These are phyloP conservation scores for Minunthozetes semirufus DNA, from an alignment of 2,888 invertebrate genomes.

Conservation along the genomic window DNA sequence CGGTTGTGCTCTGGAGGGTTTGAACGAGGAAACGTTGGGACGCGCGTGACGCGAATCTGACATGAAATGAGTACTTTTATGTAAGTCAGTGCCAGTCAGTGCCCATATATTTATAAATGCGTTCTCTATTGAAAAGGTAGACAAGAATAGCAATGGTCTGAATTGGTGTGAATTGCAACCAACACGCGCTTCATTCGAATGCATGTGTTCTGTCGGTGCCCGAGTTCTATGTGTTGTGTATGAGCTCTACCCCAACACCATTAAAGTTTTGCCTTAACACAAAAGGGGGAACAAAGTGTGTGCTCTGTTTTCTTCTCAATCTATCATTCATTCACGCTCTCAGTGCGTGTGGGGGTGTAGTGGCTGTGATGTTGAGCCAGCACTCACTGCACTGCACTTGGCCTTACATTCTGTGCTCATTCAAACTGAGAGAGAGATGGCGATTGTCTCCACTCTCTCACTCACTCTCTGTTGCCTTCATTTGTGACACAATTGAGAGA, in stretches of 20 bases:
- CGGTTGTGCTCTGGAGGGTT: conserved; percentile 29
- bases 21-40: conserved; percentile 12
- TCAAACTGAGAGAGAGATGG: conserved; percentile 17
- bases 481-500: background rate
- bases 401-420: conserved; percentile 3
- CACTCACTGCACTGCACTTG: background rate
- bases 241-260: conserved; percentile 19
- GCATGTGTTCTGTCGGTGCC: background rate
- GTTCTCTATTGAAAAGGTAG: conserved; percentile 15
- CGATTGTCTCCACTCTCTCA: background rate
- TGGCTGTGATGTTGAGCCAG: background rate
- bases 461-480: background rate
- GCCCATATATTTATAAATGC: conserved; percentile 27
- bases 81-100: background rate
- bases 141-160: background rate
- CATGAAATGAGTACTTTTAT: conserved; percentile 1
- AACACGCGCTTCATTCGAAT: conserved; percentile 12
- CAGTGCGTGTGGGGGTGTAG: background rate
- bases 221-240: background rate
- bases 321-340: background rate
- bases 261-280: conserved; percentile 11
- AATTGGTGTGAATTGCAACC: conserved; percentile 25
- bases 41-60: conserved; percentile 4
- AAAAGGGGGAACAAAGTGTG: conserved; percentile 13
- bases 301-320: conserved; percentile 2